Base-by-base conservation (phyloP, 2,797 vertebrate genomes). In the Phrynocephalus vlangalii region DNA sequence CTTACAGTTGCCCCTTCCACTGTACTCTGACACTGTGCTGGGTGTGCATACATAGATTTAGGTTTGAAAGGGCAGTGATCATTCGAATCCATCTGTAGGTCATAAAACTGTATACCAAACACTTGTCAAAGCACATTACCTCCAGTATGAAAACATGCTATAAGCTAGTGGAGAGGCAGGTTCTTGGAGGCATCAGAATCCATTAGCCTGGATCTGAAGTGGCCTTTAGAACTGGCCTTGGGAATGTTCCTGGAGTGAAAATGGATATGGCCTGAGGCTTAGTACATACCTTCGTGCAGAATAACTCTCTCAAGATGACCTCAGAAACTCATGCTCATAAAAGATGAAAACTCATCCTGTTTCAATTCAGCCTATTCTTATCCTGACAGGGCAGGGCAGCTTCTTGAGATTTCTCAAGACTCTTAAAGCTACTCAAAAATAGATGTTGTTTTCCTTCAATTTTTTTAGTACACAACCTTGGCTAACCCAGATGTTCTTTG, bases 91-190 rank as follows among this genome's bases (percentile, higher is more conserved):
- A 84, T 80, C 60, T n/a, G 28, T 50, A 84, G 66, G 82, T 63
- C 66, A 79, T 72, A 79, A 79, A 30, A 44, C 38, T 44, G 38
- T 44, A 84, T 72, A 71, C 50, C 76, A 79, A 81, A 84, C 68
- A 79, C 77, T 84, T 88, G 76, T 84, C 76, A 80, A 84, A 73
- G 48, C 60, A 63, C 38, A 79, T 80, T 84, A 84, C 1, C 22
- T 84, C 56, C 68, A 52, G 33, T 50, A 88, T 73, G 28, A 73
- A 67, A 80, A 83, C 24, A 50, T 72, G 52, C 52, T 84, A 52
- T 26, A 73, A 75, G 68, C 52, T 73, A 33, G 38, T 30, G 56
- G 68, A 30, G 20, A 81, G 68, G 30, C 52, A 48, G 60, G 56
- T 66, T 48, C 50, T 63, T 71, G 13, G 68, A 75, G 52, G 68